These are phyloP conservation scores for Diceros bicornis DNA, from an alignment of 2,797 vertebrate genomes.

Conservation along the genomic window DNA sequence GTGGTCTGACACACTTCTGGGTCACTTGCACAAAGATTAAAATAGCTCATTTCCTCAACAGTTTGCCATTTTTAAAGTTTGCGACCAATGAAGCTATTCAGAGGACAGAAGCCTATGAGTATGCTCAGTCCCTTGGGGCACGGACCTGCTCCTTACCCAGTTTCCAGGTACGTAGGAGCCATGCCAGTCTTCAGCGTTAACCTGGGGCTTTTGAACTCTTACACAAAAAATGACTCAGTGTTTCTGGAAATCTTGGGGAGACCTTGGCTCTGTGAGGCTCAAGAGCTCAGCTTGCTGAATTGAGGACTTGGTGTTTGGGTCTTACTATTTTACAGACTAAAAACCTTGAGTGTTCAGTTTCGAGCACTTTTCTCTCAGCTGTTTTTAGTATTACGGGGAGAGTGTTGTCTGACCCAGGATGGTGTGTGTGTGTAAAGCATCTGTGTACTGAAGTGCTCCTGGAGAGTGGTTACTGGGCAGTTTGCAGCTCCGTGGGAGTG, in stretches of 20 bases:
- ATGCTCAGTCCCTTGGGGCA: constrained; percentile 95
- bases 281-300: fast-evolving
- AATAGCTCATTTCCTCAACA: constrained; percentile 65
- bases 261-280: not conserved
- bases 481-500: not conserved
- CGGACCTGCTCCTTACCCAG: constrained; percentile 94
- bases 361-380: not conserved
- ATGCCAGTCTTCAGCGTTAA: fast-evolving
- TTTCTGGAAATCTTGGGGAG: not conserved
- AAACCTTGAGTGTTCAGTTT: fast-evolving
- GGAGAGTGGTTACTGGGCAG: not conserved
- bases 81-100: constrained; percentile 97
- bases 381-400: too few relatives aligned
- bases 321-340: not conserved
- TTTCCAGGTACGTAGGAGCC: constrained; percentile 93
- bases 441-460: fast-evolving
- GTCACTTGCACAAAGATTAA: fast-evolving
- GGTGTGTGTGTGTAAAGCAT: too few relatives aligned
- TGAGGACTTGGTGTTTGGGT: not conserved
- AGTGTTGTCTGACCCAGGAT: not conserved
- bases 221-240: fast-evolving
- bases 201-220: not conserved
- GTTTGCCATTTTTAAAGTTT: constrained; percentile 95
- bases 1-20: fast-evolving
- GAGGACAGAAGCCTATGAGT: constrained; percentile 98